A percentile compares a stretch with the other conserved stretches of the same genome.
Evolutionary conservation across 2,888 invertebrate species (phyloP).

Genomic region (Candidula unifasciata): DNA sequence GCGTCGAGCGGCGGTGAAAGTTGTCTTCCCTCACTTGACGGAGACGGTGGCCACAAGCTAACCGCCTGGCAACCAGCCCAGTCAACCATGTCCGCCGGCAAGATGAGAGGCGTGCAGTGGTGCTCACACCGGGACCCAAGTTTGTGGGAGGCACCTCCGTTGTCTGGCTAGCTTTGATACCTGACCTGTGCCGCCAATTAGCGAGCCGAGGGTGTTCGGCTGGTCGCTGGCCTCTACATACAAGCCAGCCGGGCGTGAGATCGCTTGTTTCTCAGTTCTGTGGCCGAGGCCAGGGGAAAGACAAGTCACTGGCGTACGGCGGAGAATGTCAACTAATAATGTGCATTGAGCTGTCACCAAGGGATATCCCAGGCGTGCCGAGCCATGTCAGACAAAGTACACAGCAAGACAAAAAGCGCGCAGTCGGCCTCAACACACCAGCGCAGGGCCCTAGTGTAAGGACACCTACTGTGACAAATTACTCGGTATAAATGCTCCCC

Average conservation of each 20-base stretch:
- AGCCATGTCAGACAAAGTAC: neutral
- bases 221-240: neutral
- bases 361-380: neutral
- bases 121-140: neutral
- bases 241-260: neutral
- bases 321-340: no score
- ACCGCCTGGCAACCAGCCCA: neutral
- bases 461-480: slow-evolving; percentile 17
- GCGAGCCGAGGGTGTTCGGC: neutral
- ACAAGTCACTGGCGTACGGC: no score
- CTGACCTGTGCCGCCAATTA: neutral
- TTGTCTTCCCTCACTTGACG: neutral
- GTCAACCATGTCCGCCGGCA: neutral
- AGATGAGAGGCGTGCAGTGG: neutral
- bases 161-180: slow-evolving; percentile 11
- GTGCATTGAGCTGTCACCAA: no score
- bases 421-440: neutral
- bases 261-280: neutral
- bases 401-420: neutral
- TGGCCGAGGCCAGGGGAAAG: neutral
- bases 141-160: neutral
- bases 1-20: neutral
- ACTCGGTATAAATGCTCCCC: neutral
- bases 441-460: neutral
- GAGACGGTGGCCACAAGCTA: neutral